Percentiles rank a stretch among this genome's conserved stretches.
Conservation (phyloP, 2,888 invertebrate genomes). For the Stenotaenia linearis region DNA sequence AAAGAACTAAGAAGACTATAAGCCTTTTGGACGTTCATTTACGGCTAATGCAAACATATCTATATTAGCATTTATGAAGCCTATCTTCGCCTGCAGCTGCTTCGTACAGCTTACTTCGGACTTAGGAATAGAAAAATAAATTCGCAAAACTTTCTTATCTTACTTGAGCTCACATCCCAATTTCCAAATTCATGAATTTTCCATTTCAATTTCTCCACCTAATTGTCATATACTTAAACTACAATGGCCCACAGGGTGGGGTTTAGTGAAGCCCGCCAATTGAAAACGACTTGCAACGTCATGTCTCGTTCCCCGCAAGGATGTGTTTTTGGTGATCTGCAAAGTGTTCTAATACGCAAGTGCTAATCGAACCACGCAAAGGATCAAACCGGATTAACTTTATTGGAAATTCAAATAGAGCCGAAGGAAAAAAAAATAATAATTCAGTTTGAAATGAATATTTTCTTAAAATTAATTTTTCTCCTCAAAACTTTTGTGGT, state of each 20-base stretch:
- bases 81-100: conserved; percentile 26
- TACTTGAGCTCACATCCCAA: conserved; percentile 21
- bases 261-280: conserved; percentile 3
- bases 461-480: neutral
- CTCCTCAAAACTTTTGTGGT: neutral
- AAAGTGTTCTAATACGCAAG: conserved; percentile 19
- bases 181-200: conserved; percentile 26
- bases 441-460: neutral
- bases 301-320: neutral
- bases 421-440: neutral
- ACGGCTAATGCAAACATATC: conserved; percentile 20
- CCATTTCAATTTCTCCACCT: conserved; percentile 21
- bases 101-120: conserved; percentile 12
- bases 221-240: conserved; percentile 18
- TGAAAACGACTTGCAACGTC: conserved; percentile 3
- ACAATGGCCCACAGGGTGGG: conserved; percentile 17
- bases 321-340: conserved; percentile 11
- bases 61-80: conserved; percentile 11
- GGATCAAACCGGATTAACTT: conserved; percentile 14
- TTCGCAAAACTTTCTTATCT: conserved; percentile 26
- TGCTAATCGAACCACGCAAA: conserved; percentile 2
- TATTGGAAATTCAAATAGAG: conserved; percentile 6
- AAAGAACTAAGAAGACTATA: neutral
- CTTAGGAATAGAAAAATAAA: conserved; percentile 26
- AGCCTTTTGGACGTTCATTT: conserved; percentile 4